Base-by-base conservation (phyloP, 2,113 vertebrate genomes). In the Eidolon helvum region DNA sequence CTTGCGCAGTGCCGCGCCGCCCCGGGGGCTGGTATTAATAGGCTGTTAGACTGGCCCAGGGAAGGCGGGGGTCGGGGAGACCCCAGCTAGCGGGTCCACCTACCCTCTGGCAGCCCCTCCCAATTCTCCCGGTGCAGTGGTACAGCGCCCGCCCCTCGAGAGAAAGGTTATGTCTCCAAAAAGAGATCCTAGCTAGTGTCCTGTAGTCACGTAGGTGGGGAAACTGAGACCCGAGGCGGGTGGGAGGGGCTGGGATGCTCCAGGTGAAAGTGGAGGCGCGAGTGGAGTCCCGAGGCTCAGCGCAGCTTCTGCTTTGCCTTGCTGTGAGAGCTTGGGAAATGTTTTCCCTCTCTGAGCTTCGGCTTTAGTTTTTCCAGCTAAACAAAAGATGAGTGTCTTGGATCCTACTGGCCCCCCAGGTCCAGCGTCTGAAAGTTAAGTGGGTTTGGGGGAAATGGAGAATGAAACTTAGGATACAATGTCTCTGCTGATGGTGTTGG, bases 11-110 rank as follows among this genome's bases (percentile, higher is more conserved):
- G 85, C 59, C 79, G 53, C 78, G 96, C 93, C 90, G 97, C 97
- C 97, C 87, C 24, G 89, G 88, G 77, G 97, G 93, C 98, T 95
- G 98, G 98, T 99, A 99, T 99, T 99, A 99, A 99, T 99, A 99
- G 99, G 97, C 9, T 79, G 21, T 80, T 72, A 65, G 22, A 21
- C 33, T 45, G 12, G 18, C 0, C 40, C 0, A 0, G 26, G 24
- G 57, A 50, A 66, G 74, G 55, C 14, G 79, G 50, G 0, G 11
- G 53, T 26, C 0, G 35, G 33, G 80, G 59, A 71, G 75, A 69
- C 65, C 94, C 66, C 55, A 22, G 21, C 59, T 19, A 19, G 21
- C 4, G 10, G 59, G n/a, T 48, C 1, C 45, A 50, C 10, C 7
- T 79, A 35, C 11, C 57, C 10, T 72, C 30, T 30, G 45, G 75